These are phyloP conservation scores for Odontesthes bonariensis DNA, from an alignment of 2,113 vertebrate species.

Conservation along the genomic window DNA sequence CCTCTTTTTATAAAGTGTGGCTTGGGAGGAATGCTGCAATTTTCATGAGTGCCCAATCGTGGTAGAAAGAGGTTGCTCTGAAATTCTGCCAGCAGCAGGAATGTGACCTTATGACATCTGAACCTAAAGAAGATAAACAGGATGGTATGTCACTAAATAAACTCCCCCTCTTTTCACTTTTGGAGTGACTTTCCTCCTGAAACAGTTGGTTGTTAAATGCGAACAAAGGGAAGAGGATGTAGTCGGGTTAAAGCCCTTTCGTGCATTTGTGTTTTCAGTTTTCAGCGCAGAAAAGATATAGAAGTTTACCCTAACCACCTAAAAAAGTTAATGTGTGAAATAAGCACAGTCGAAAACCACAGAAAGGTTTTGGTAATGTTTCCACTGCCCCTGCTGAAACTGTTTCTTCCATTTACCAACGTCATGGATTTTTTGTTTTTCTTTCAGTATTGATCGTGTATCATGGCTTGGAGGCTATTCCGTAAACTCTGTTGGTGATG, in stretches of 20 bases:
- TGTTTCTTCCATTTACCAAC: neutral
- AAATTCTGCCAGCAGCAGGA: constrained; percentile 62
- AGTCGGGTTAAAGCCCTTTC: neutral
- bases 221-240: neutral
- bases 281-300: neutral
- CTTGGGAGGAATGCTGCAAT: constrained; percentile 25
- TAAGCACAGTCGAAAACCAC: neutral
- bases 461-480: constrained; percentile 16
- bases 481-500: constrained; percentile 7
- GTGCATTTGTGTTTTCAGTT: neutral
- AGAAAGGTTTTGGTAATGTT: constrained; percentile 9
- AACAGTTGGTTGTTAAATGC: constrained; percentile 3
- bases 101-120: constrained; percentile 76
- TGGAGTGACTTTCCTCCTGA: constrained; percentile 2
- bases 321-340: constrained; percentile 2
- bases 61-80: constrained; percentile 42
- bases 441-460: constrained; percentile 23
- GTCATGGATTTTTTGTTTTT: neutral
- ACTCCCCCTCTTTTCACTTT: constrained; percentile 21
- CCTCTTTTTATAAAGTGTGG: neutral
- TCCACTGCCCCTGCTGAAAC: neutral
- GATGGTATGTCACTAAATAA: constrained; percentile 52
- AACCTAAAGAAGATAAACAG: constrained; percentile 67
- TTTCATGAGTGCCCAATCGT: constrained; percentile 23
- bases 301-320: neutral